Conservation (phyloP, 2,113 vertebrate species). For the Philantomba maxwellii region DNA sequence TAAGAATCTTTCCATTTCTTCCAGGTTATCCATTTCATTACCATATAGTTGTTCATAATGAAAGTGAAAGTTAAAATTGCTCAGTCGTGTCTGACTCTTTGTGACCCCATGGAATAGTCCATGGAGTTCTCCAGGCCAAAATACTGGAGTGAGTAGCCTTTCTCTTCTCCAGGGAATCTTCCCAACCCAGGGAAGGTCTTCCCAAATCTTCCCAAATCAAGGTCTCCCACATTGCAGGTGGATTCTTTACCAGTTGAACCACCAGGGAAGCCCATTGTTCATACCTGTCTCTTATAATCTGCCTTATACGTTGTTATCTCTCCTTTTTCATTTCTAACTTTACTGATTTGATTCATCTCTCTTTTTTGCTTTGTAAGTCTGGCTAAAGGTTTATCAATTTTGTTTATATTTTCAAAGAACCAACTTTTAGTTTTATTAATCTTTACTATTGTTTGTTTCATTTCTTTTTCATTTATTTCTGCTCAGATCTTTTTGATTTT, state of each 20-base stretch:
- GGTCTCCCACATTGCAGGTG: background rate
- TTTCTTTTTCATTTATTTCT: background rate
- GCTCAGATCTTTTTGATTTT: background rate
- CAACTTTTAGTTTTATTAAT: background rate
- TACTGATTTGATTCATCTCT: background rate
- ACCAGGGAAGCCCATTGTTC: background rate
- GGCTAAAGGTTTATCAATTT: background rate
- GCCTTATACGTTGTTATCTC: background rate
- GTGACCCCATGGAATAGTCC: background rate
- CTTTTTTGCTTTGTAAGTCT: background rate
- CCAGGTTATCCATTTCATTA: background rate
- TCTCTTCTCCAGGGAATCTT: background rate
- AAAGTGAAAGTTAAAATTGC: background rate
- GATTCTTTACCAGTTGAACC: background rate
- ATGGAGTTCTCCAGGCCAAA: background rate
- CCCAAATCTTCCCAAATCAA: background rate
- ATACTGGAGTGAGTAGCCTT: background rate
- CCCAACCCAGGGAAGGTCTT: background rate
- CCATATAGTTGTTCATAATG: background rate
- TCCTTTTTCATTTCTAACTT: background rate
- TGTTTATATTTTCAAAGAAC: background rate
- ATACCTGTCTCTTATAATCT: background rate
- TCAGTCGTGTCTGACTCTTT: background rate
- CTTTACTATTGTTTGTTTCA: background rate
- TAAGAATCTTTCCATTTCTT: background rate